Evolutionary conservation across 2,888 invertebrate species (phyloP), one percentile per base, ranked within the genome.

Genomic region (Siphlonurus alternatus): DNA sequence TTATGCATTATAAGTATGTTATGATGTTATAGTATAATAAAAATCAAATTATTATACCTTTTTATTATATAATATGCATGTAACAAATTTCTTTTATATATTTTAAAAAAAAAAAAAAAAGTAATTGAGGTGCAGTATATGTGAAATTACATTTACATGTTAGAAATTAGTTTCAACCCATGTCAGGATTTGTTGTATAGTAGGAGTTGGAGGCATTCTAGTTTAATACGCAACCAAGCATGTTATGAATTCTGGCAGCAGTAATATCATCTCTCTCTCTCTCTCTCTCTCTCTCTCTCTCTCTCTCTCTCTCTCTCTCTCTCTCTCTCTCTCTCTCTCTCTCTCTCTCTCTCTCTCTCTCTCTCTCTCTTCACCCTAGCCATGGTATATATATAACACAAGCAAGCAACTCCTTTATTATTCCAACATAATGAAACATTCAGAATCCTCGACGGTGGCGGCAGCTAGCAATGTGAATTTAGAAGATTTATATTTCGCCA

Each of bases 251-350:
- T 38, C 38, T 38, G 38, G 5, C 38, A 38, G 5, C 5, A 10
- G 5, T 38, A 38, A 38, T 38, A 20, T 20, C n/a, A 23, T 22
- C 15, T 23, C 59, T 56, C 59, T 56, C 22, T 56, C 59, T 19
- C 59, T 56, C 59, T n/a, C 22, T 56, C 59, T 56, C 59, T 56
- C 59, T 56, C 22, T 19, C 22, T 56, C 19, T 56, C 59, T 56
- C 59, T 23, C 22, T 56, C 59, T n/a, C 59, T 56, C 59, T 56
- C 22, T 56, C 59, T 56, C 59, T 56, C 59, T 56, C 59, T 20
- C 20, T 22, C 22, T 22, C 20, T 22, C 22, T 22, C 20, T 2
- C 23, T 23, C 2, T 59, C 60, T 23, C 23, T 59, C 15, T 2
- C 60, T 20, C 60, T 23, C 19, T 20, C 60, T 22, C 60, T 2